A percentile compares a stretch with the other conserved stretches of the same genome.
These are phyloP conservation scores for Campaea margaritaria DNA, from an alignment of 2,888 invertebrate genomes.

Conservation along the genomic window DNA sequence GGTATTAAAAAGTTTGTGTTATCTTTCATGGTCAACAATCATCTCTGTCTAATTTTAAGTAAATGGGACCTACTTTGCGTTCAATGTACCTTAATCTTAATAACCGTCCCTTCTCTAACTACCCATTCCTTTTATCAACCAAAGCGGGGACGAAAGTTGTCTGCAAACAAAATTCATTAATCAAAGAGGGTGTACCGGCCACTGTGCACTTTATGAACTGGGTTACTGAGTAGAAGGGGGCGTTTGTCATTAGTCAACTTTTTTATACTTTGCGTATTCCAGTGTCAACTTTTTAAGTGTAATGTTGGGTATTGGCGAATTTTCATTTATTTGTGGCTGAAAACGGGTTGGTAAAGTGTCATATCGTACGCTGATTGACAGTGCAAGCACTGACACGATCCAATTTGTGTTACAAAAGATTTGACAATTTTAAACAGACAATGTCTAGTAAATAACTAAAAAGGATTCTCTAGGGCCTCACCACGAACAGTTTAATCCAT, in stretches of 20 bases:
- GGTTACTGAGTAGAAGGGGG: constrained; percentile 9
- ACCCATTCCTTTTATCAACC: constrained; percentile 3
- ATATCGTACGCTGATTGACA: too few relatives aligned
- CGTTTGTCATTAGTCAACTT: constrained; percentile 16
- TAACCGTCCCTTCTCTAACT: not conserved
- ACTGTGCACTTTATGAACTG: constrained; percentile 15
- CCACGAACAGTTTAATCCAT: too few relatives aligned
- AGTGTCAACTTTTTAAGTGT: constrained; percentile 14
- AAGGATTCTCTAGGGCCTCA: too few relatives aligned
- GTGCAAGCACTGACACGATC: too few relatives aligned
- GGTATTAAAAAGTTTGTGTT: too few relatives aligned
- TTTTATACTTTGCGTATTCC: constrained; percentile 15
- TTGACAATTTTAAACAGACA: too few relatives aligned
- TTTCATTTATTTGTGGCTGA: not conserved
- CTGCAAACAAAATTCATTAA: constrained; percentile 28
- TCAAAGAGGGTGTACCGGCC: constrained; percentile 15
- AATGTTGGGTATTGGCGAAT: constrained; percentile 3
- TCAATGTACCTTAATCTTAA: not conserved
- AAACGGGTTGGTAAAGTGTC: not conserved
- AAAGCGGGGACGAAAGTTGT: constrained; percentile 12
- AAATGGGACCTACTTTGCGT: not conserved
- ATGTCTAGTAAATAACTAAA: too few relatives aligned
- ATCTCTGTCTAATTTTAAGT: not conserved
- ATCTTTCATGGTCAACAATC: too few relatives aligned
- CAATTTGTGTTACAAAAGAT: too few relatives aligned